A percentile compares a stretch with the other conserved stretches of the same genome.
phyloP scores from a whole-genome alignment of 2,888 invertebrate genomes.

The Eremobia ochroleuca region DNA sequence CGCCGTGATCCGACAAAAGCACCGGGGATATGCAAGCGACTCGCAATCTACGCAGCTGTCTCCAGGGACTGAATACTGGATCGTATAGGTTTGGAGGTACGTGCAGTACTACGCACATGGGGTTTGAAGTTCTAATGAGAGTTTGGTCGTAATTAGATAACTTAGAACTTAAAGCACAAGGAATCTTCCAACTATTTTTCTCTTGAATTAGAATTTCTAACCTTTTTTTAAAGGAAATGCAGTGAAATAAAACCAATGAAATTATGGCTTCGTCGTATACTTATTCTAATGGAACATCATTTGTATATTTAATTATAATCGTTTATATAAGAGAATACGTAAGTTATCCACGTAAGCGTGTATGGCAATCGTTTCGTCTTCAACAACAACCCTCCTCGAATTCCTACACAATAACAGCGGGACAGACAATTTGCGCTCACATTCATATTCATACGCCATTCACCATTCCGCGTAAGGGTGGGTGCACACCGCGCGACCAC shows the following conservation, averaged over 20 bases:
- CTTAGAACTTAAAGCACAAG: not conserved
- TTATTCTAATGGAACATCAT: not conserved
- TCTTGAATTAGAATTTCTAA: not conserved
- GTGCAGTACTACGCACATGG: too few relatives aligned
- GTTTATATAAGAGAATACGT: constrained; percentile 11
- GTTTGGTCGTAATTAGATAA: not conserved
- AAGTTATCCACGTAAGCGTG: constrained; percentile 11
- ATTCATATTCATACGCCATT: constrained; percentile 61
- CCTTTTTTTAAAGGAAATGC: not conserved
- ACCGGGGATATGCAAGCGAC: not conserved
- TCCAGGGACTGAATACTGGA: not conserved
- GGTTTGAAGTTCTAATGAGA: not conserved
- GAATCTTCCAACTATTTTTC: not conserved
- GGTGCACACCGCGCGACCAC: constrained; percentile 24
- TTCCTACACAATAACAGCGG: constrained; percentile 46
- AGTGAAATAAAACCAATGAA: not conserved
- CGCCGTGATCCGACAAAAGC: constrained; percentile 7
- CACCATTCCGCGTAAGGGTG: constrained; percentile 3
- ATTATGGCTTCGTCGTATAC: not conserved
- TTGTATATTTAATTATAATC: constrained; percentile 22
- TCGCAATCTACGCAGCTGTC: constrained; percentile 11
- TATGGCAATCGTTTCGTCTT: constrained; percentile 51
- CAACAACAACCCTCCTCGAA: constrained; percentile 50
- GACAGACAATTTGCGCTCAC: constrained; percentile 59
- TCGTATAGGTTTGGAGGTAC: not conserved